These are phyloP conservation scores for Sphecodes monilicornis DNA, from an alignment of 2,888 invertebrate species.

Conservation along the genomic window DNA sequence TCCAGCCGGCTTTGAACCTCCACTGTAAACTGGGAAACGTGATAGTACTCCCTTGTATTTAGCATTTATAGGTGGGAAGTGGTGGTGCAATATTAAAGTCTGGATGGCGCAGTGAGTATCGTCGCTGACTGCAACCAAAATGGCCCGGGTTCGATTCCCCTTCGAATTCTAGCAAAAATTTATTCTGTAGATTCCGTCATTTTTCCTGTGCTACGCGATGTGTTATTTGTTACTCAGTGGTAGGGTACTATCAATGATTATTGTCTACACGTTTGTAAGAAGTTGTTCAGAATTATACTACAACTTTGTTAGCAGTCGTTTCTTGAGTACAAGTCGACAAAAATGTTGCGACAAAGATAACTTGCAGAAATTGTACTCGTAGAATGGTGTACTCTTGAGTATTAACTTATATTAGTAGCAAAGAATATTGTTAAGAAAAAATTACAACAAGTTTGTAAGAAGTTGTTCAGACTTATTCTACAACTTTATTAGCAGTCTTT, in stretches of 20 bases:
- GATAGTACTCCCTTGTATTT: not conserved
- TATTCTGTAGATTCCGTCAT: not conserved
- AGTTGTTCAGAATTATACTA: not conserved
- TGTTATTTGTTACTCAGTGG: not conserved
- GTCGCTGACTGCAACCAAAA: not conserved
- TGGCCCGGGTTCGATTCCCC: not conserved
- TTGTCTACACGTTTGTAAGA: not conserved
- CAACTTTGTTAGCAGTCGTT: not conserved
- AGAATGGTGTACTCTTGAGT: no score
- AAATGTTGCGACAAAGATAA: no score
- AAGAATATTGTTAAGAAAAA: no score
- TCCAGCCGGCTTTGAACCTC: conserved; percentile 12
- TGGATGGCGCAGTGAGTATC: not conserved
- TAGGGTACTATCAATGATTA: not conserved
- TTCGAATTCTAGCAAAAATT: not conserved
- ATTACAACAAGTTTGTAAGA: no score
- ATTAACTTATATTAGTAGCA: no score
- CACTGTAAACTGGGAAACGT: not conserved
- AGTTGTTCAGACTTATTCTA: no score
- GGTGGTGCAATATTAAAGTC: not conserved
- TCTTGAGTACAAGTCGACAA: no score
- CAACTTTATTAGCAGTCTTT: no score
- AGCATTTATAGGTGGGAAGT: not conserved
- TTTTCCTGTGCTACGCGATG: not conserved
- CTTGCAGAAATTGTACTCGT: no score